These are phyloP conservation scores for Metridium senile DNA, from an alignment of 92 coral and sea anemone species.

Conservation along the genomic window DNA sequence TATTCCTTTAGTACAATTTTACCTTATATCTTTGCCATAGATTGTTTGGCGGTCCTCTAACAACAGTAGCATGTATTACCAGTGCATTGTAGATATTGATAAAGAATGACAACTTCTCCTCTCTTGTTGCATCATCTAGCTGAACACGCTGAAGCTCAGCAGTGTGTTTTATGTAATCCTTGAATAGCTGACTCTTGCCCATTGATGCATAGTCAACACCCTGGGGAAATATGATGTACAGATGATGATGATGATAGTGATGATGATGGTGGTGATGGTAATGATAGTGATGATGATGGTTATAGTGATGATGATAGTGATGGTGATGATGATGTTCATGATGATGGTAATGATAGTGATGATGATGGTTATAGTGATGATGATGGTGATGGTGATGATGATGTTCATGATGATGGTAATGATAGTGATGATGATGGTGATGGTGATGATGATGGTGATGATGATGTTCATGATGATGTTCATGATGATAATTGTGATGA, in stretches of 20 bases:
- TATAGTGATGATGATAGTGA: background rate
- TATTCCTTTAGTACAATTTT: too few relatives aligned
- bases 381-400: background rate
- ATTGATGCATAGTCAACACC: slow-evolving; percentile 90
- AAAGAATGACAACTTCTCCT: slow-evolving; percentile 91
- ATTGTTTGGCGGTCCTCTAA: slow-evolving; percentile 84
- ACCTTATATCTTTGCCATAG: slow-evolving; percentile 98
- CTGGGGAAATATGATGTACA: slow-evolving; percentile 24
- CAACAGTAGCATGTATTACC: slow-evolving; percentile 94
- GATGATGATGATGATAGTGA: background rate
- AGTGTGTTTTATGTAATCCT: slow-evolving; percentile 86
- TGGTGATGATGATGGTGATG: background rate
- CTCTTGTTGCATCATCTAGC: slow-evolving; percentile 77
- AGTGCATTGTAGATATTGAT: slow-evolving; percentile 95
- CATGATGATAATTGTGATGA: background rate
- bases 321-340: background rate
- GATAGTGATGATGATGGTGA: background rate
- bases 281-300: background rate
- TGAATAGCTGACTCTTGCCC: slow-evolving; percentile 71
- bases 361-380: background rate
- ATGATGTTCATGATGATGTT: background rate
- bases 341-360: background rate
- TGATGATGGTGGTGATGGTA: background rate
- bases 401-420: background rate
- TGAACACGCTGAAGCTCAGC: slow-evolving; percentile 94